These are phyloP conservation scores for Heteromurus nitidus DNA, from an alignment of 2,888 invertebrate genomes.

Conservation along the genomic window DNA sequence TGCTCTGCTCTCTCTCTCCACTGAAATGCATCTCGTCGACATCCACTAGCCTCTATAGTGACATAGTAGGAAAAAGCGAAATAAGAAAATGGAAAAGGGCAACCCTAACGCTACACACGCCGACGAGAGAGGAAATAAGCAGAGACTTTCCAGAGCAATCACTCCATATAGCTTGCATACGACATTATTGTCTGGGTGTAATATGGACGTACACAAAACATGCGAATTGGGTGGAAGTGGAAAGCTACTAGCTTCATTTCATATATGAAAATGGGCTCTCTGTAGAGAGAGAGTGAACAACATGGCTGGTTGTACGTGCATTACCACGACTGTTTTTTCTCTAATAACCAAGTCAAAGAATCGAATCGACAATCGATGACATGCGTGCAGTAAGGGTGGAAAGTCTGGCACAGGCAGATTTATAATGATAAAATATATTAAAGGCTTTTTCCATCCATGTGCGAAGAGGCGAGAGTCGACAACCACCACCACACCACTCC, in stretches of 20 bases:
- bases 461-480: conserved; percentile 1
- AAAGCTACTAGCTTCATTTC: no score
- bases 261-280: background rate
- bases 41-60: background rate
- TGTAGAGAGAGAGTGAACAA: conserved; percentile 34
- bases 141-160: conserved; percentile 16
- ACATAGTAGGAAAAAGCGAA: conserved; percentile 32
- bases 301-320: conserved; percentile 47
- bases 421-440: conserved; percentile 63
- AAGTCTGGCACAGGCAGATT: conserved; percentile 63
- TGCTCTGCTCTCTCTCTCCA: conserved; percentile 16
- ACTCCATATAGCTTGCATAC: background rate
- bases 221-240: background rate
- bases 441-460: conserved; percentile 18
- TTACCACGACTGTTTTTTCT: conserved; percentile 35
- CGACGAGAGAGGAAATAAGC: background rate
- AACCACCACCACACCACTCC: background rate
- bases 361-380: conserved; percentile 54
- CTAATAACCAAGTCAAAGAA: conserved; percentile 60
- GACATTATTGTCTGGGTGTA: background rate
- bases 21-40: background rate
- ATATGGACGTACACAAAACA: background rate
- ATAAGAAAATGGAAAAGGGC: conserved; percentile 51
- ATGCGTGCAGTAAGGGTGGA: conserved; percentile 49
- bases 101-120: conserved; percentile 47